Evolutionary conservation across 2,888 invertebrate species (phyloP).

Genomic region (Drosophila imparisetae): DNA sequence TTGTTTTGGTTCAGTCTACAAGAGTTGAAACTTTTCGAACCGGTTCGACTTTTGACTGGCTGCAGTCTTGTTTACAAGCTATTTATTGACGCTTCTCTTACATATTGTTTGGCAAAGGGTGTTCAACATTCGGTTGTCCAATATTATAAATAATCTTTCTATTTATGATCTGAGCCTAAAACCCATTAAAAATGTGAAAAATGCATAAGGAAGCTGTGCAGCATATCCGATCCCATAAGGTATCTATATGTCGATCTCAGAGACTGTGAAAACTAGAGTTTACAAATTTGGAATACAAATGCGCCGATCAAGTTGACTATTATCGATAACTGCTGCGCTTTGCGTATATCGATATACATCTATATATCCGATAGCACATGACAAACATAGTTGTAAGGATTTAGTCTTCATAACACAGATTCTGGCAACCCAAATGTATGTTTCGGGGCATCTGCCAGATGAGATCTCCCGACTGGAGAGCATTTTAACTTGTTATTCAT

Average conservation of each 20-base stretch:
- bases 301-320: not conserved
- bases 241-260: not conserved
- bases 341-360: not conserved
- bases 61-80: not conserved
- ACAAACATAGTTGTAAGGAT: too few relatives aligned
- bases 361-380: not conserved
- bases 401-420: not conserved
- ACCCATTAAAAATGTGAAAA: not conserved
- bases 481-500: not conserved
- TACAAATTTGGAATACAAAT: not conserved
- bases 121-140: not conserved
- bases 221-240: not conserved
- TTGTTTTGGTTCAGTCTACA: not conserved
- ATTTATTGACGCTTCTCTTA: not conserved
- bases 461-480: not conserved
- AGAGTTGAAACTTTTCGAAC: not conserved
- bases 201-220: not conserved
- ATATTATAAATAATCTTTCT: not conserved
- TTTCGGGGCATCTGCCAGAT: not conserved
- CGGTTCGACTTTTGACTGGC: not conserved
- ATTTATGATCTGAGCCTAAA: not conserved
- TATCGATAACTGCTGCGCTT: not conserved
- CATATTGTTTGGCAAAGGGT: not conserved
- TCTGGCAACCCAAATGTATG: not conserved
- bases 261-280: not conserved